phyloP scores from a whole-genome alignment of 2,113 vertebrate genomes.

The Ivindomyrus marchei region DNA sequence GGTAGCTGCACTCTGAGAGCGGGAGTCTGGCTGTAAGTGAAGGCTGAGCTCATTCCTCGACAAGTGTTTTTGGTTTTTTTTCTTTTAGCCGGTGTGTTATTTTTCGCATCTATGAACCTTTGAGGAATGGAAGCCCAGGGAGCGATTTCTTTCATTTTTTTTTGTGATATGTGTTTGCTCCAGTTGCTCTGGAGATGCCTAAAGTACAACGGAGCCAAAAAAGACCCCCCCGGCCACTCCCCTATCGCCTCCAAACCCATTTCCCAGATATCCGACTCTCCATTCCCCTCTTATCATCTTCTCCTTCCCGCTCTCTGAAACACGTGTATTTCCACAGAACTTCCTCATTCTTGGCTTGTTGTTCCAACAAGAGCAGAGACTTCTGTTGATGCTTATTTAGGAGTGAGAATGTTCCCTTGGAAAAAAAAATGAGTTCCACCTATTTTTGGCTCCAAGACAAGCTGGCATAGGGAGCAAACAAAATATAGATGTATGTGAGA shows the following conservation, averaged over 20 bases:
- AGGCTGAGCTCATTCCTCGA: neutral
- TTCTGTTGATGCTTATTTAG: neutral
- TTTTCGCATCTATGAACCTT: conserved; percentile 2
- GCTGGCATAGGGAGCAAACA: neutral
- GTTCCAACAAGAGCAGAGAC: neutral
- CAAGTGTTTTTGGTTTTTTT: neutral
- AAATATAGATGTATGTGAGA: neutral
- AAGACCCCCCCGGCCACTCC: neutral
- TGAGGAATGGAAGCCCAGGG: neutral
- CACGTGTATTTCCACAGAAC: neutral
- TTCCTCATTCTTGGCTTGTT: neutral
- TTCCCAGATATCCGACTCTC: neutral
- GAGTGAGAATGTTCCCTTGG: neutral
- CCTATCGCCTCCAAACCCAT: neutral
- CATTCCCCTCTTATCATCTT: neutral
- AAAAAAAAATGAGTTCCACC: neutral
- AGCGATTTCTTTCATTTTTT: conserved; percentile 2
- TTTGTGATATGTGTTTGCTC: neutral
- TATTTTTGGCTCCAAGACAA: neutral
- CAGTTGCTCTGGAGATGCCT: neutral
- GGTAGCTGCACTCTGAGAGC: neutral
- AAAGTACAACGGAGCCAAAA: neutral
- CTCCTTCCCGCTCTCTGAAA: neutral
- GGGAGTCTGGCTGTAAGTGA: neutral
- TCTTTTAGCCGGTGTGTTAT: neutral